Conservation (phyloP, 2,888 invertebrate species). For the Folsomia manolachei region DNA sequence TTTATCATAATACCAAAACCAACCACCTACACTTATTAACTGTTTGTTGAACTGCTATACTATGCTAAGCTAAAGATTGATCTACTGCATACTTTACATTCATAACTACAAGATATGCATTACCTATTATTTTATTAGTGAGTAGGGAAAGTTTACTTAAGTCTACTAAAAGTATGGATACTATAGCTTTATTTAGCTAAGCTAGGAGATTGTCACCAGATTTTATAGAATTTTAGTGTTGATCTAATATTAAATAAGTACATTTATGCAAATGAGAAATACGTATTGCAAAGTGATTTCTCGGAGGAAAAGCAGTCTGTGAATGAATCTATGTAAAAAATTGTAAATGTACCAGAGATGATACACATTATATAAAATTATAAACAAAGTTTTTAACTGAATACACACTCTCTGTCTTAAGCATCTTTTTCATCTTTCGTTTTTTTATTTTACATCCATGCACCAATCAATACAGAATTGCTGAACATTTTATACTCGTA, state of each 20-base stretch:
- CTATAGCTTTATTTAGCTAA: too few relatives aligned
- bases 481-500: too few relatives aligned
- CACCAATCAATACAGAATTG: too few relatives aligned
- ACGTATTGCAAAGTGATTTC: conserved; percentile 16
- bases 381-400: conserved; percentile 9
- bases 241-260: not conserved
- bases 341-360: conserved; percentile 6
- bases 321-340: conserved; percentile 11
- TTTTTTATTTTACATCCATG: too few relatives aligned
- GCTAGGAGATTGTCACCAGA: not conserved
- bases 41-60: not conserved
- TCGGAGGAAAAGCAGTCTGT: conserved; percentile 16
- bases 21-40: not conserved
- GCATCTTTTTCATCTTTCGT: not conserved
- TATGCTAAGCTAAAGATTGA: not conserved
- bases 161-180: not conserved
- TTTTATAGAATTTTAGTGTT: not conserved
- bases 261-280: conserved; percentile 4
- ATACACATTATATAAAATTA: conserved; percentile 7
- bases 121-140: not conserved
- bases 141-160: not conserved
- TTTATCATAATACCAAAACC: not conserved
- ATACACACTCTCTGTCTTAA: not conserved
- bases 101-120: too few relatives aligned
- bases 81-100: not conserved